Conservation (phyloP, 2,888 invertebrate species). For the Digitonthophagus gazella region DNA sequence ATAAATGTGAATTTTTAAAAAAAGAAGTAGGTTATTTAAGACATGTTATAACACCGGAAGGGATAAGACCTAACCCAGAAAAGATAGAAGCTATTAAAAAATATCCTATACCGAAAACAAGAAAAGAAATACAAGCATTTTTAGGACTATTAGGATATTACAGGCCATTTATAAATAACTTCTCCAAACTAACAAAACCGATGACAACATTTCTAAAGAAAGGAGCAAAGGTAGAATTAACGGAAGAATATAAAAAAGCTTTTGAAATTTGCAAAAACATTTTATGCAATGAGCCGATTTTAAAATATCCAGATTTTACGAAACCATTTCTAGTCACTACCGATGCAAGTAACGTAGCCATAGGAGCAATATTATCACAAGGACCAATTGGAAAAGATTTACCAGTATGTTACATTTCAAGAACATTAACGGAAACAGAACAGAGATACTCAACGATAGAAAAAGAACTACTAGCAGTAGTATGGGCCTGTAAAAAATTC, state of each 20-base stretch:
- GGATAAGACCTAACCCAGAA: too few species aligned
- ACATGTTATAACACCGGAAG: too few species aligned
- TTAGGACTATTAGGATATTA: too few species aligned
- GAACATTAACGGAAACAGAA: conserved; percentile 15
- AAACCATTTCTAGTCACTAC: conserved; percentile 35
- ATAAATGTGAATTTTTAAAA: conserved; percentile 24
- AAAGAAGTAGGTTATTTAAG: conserved; percentile 21
- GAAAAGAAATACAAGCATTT: too few species aligned
- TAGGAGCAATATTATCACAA: conserved; percentile 35
- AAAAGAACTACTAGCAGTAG: not conserved
- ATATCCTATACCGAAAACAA: too few species aligned
- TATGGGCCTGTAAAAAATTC: not conserved
- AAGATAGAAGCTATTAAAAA: too few species aligned
- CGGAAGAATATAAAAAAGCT: conserved; percentile 14
- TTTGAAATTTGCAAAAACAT: conserved; percentile 16
- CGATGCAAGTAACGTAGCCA: conserved; percentile 31
- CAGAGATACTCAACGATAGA: conserved; percentile 4
- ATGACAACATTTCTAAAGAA: conserved; percentile 32
- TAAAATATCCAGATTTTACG: conserved; percentile 26
- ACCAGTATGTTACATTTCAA: conserved; percentile 23
- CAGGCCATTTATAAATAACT: too few species aligned
- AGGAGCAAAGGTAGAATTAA: conserved; percentile 24
- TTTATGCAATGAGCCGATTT: conserved; percentile 9
- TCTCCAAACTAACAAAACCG: conserved; percentile 13
- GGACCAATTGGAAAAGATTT: conserved; percentile 30